phyloP scores from a whole-genome alignment of 2,113 vertebrate species.

The Paramisgurnus dabryanus region DNA sequence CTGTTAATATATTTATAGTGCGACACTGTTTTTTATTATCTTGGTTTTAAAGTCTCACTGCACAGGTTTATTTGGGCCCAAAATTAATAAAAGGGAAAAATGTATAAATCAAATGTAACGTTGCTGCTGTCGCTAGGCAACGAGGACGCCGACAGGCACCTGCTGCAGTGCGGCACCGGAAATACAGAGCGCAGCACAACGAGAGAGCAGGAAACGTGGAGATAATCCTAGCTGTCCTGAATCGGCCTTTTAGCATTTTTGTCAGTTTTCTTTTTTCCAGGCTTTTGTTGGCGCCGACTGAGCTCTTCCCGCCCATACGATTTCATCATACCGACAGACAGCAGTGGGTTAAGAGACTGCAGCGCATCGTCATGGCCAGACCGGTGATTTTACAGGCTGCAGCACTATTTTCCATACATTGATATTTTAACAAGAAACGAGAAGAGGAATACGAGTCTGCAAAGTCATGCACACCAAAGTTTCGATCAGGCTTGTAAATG shows the following conservation, averaged over 20 bases:
- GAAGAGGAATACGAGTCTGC: background rate
- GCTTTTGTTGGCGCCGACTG: background rate
- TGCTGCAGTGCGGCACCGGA: conserved; percentile 72
- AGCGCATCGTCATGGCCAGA: conserved; percentile 3
- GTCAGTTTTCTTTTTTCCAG: background rate
- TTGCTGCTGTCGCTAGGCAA: conserved; percentile 59
- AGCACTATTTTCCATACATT: background rate
- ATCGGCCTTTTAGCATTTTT: background rate
- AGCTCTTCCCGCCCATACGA: background rate
- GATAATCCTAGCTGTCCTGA: background rate
- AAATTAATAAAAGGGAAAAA: background rate
- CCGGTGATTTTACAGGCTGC: background rate
- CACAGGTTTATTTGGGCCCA: background rate
- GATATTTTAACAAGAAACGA: conserved; percentile 1
- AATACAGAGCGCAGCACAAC: conserved; percentile 25
- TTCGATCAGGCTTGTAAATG: background rate
- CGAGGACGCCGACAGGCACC: conserved; percentile 57
- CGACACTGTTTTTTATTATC: too few relatives aligned
- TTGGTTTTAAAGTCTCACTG: too few relatives aligned
- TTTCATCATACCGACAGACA: background rate
- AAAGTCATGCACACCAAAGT: background rate
- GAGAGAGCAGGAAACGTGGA: background rate
- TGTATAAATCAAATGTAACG: background rate
- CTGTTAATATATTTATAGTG: too few relatives aligned
- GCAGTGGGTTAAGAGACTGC: conserved; percentile 9